phyloP scores from a whole-genome alignment of 1,140 invertebrate genomes.

The Heliconius eleuchia region DNA sequence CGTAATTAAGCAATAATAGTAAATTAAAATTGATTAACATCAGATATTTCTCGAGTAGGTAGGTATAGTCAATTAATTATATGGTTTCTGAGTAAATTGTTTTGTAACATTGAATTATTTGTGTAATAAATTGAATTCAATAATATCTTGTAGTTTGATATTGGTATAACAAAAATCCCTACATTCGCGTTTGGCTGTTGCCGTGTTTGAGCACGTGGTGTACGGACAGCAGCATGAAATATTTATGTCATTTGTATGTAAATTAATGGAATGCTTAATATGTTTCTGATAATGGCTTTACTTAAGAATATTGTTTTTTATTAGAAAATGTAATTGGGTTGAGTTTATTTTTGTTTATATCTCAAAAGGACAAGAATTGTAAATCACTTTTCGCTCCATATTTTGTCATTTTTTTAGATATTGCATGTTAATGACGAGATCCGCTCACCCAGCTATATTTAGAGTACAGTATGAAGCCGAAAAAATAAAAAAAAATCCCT shows the following conservation, averaged over 20 bases:
- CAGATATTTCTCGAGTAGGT: constrained; percentile 7
- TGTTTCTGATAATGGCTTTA: background rate
- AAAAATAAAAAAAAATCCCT: too few species aligned
- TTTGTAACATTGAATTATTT: constrained; percentile 33
- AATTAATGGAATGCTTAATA: background rate
- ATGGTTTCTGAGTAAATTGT: constrained; percentile 27
- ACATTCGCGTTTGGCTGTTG: constrained; percentile 31
- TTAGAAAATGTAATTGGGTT: background rate
- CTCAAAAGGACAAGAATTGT: too few species aligned
- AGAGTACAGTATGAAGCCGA: too few species aligned
- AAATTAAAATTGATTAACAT: constrained; percentile 18
- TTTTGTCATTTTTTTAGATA: background rate
- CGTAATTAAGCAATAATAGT: constrained; percentile 6
- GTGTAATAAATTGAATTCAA: constrained; percentile 31
- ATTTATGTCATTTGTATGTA: background rate
- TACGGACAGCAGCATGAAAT: constrained; percentile 35
- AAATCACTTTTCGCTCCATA: background rate
- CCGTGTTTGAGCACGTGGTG: constrained; percentile 35
- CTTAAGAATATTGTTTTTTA: background rate
- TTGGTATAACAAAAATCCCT: constrained; percentile 39
- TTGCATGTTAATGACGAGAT: background rate
- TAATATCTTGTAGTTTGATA: constrained; percentile 19
- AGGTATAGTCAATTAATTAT: constrained; percentile 1
- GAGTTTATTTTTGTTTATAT: too few species aligned
- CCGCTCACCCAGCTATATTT: background rate